Conservation (phyloP, 2,797 vertebrate species). For the Amphiprion clarkii region DNA sequence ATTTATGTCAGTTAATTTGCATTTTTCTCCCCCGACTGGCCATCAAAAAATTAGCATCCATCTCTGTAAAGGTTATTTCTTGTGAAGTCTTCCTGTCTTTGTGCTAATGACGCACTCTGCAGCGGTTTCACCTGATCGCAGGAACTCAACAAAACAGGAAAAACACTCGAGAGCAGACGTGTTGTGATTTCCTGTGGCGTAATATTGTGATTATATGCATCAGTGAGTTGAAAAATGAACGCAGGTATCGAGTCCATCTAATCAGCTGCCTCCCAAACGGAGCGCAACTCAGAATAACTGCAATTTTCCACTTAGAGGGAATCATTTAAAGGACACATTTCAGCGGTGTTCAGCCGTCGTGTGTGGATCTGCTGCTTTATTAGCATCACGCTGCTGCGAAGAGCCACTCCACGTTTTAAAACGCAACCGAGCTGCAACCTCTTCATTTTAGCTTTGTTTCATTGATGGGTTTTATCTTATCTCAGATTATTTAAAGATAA, state of each 20-base stretch:
- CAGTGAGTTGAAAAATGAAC: not conserved
- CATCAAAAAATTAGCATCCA: not conserved
- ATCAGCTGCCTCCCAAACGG: not conserved
- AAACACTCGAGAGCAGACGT: not conserved
- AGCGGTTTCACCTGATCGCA: not conserved
- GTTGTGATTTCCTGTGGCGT: not conserved
- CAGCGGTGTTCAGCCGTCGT: constrained; percentile 1
- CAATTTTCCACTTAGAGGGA: not conserved
- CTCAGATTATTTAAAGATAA: too few species aligned
- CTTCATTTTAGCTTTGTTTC: too few species aligned
- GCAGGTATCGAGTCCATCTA: not conserved
- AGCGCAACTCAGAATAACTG: constrained; percentile 15
- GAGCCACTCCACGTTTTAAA: too few species aligned
- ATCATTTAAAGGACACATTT: constrained; percentile 19
- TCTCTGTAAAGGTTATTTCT: constrained; percentile 28
- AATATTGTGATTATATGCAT: not conserved
- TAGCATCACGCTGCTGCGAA: too few species aligned
- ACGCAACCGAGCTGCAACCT: too few species aligned
- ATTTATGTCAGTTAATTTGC: constrained; percentile 11
- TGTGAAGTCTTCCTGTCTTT: constrained; percentile 30
- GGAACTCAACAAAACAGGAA: not conserved
- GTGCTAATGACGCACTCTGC: not conserved
- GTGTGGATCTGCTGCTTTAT: not conserved
- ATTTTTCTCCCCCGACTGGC: constrained; percentile 10
- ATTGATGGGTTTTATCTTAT: too few species aligned